phyloP scores from a whole-genome alignment of 2,888 invertebrate genomes.

The Pachydiplax longipennis region DNA sequence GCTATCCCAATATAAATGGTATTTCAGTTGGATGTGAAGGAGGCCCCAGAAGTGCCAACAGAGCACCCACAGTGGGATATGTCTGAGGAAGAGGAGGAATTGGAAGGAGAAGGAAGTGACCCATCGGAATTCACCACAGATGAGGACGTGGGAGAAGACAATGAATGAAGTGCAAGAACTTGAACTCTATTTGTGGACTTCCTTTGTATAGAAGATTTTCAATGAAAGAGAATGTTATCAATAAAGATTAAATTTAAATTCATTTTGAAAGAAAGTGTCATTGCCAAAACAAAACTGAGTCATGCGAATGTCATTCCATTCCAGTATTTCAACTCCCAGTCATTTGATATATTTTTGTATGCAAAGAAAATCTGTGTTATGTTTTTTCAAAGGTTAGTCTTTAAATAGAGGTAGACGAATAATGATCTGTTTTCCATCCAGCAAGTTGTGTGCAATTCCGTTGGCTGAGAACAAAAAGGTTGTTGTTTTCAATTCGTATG shows the following conservation, averaged over 20 bases:
- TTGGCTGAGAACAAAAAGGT: no score
- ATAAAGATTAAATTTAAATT: background rate
- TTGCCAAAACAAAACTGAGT: background rate
- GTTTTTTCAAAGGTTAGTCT: background rate
- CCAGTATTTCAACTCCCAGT: slow-evolving; percentile 8
- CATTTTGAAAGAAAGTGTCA: background rate
- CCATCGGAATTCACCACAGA: slow-evolving; percentile 73
- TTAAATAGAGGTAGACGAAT: background rate
- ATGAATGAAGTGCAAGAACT: slow-evolving; percentile 49
- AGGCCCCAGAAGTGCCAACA: slow-evolving; percentile 88
- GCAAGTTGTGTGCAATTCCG: no score
- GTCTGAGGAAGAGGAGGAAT: slow-evolving; percentile 88
- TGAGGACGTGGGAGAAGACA: slow-evolving; percentile 69
- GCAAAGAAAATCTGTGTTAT: background rate
- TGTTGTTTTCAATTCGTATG: no score
- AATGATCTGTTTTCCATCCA: background rate
- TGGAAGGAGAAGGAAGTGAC: slow-evolving; percentile 67
- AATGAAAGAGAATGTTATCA: background rate
- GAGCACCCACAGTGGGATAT: slow-evolving; percentile 99
- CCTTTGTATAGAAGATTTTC: slow-evolving; percentile 5
- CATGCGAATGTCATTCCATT: slow-evolving; percentile 20
- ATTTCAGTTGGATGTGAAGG: slow-evolving; percentile 88
- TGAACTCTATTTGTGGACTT: slow-evolving; percentile 1
- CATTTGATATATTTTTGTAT: slow-evolving; percentile 35
- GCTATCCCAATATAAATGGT: no score